phyloP scores from a whole-genome alignment of 1,140 invertebrate species.

The Laodelphax striatellus region DNA sequence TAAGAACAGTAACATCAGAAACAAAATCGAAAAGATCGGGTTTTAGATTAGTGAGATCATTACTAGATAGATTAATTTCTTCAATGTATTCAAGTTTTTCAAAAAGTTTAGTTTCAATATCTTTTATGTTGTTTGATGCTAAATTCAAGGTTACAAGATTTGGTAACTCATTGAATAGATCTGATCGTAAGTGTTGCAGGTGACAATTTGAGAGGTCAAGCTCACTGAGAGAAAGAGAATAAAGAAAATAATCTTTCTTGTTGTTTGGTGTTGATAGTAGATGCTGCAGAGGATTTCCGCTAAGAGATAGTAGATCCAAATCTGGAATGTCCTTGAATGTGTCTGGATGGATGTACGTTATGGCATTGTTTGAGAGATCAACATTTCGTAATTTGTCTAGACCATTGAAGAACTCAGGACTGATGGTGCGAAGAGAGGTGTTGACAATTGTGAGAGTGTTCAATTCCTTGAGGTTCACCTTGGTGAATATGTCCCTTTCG shows the following conservation, averaged over 20 bases:
- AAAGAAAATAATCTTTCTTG: slow-evolving; percentile 36
- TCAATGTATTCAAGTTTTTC: slow-evolving; percentile 42
- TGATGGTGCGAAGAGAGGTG: slow-evolving; percentile 29
- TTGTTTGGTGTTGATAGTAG: slow-evolving; percentile 19
- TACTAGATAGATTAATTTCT: slow-evolving; percentile 54
- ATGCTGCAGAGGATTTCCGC: slow-evolving; percentile 45
- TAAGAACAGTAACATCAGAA: slow-evolving; percentile 44
- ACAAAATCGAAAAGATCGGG: slow-evolving; percentile 44
- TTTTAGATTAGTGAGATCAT: slow-evolving; percentile 42
- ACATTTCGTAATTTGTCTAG: slow-evolving; percentile 48
- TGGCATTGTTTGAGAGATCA: slow-evolving; percentile 49
- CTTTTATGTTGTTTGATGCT: slow-evolving; percentile 45
- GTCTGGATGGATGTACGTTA: slow-evolving; percentile 47
- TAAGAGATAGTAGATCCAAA: slow-evolving; percentile 48
- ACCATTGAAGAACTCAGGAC: slow-evolving; percentile 47
- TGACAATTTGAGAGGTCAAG: slow-evolving; percentile 52
- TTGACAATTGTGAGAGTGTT: slow-evolving; percentile 33
- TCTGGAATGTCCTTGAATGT: slow-evolving; percentile 51
- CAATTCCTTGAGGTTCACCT: slow-evolving; percentile 30
- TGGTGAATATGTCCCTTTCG: slow-evolving; percentile 9
- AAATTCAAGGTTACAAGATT: slow-evolving; percentile 50
- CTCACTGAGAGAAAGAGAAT: slow-evolving; percentile 49
- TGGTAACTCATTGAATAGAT: slow-evolving; percentile 45
- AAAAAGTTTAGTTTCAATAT: slow-evolving; percentile 45
- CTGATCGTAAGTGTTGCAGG: slow-evolving; percentile 41